A percentile compares a stretch with the other conserved stretches of the same genome.
These are phyloP conservation scores for Chelon labrosus DNA, from an alignment of 2,797 vertebrate species.

Conservation along the genomic window DNA sequence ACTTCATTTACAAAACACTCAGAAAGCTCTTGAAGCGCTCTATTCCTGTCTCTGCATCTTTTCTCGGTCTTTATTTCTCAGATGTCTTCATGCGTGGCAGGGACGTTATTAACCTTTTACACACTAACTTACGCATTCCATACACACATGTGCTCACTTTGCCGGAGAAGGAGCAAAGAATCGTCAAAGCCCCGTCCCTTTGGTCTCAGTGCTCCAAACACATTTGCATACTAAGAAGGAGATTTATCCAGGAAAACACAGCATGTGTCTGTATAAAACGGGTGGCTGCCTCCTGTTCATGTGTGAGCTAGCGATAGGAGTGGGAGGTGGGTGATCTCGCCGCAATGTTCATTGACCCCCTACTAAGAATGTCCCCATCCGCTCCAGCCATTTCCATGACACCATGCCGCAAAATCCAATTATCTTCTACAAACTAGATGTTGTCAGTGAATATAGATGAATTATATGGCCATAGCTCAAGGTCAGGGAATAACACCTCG, in stretches of 20 bases:
- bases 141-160: slow-evolving; percentile 1
- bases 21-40: neutral
- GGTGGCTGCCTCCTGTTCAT: slow-evolving; percentile 62
- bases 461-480: slow-evolving; percentile 73
- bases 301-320: slow-evolving; percentile 54
- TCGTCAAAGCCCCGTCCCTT: slow-evolving; percentile 39
- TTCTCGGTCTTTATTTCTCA: slow-evolving; percentile 17
- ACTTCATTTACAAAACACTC: slow-evolving; percentile 37
- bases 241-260: slow-evolving; percentile 70
- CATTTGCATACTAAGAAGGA: slow-evolving; percentile 77
- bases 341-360: slow-evolving; percentile 78
- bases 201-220: slow-evolving; percentile 37
- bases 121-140: neutral
- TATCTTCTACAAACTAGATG: slow-evolving; percentile 82
- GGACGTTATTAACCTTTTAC: neutral
- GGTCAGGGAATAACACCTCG: slow-evolving; percentile 75
- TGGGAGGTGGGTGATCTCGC: slow-evolving; percentile 70
- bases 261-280: slow-evolving; percentile 67
- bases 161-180: slow-evolving; percentile 32
- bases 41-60: neutral
- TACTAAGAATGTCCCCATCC: slow-evolving; percentile 71
- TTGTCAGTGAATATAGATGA: slow-evolving; percentile 85
- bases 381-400: slow-evolving; percentile 63
- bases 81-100: slow-evolving; percentile 16
- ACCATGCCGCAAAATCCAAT: slow-evolving; percentile 87